These are phyloP conservation scores for Upupa epops DNA, from an alignment of 2,113 vertebrate species.

Conservation along the genomic window DNA sequence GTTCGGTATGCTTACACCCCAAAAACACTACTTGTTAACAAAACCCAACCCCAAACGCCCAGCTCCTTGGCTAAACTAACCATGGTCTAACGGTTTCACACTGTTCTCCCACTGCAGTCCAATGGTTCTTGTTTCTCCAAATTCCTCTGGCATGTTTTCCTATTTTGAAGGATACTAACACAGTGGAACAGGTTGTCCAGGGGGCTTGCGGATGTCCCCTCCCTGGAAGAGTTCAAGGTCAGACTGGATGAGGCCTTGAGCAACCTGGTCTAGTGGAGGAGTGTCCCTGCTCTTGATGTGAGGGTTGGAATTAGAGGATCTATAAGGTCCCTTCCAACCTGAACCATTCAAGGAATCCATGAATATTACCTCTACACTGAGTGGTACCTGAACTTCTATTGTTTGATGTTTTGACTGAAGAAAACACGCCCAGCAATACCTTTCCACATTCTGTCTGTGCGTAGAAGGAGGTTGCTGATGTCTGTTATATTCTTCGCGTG, in stretches of 20 bases:
- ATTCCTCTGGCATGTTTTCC: not conserved
- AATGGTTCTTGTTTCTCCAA: not conserved
- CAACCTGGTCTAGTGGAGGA: too few species aligned
- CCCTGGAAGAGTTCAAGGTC: too few species aligned
- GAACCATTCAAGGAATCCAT: too few species aligned
- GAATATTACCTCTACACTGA: not conserved
- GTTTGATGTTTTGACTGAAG: not conserved
- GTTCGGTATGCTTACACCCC: not conserved
- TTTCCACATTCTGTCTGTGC: conserved; percentile 78
- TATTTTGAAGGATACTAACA: not conserved
- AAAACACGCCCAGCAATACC: conserved; percentile 71
- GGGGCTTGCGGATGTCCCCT: too few species aligned
- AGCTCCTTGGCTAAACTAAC: not conserved
- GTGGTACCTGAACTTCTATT: not conserved
- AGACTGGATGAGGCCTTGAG: too few species aligned
- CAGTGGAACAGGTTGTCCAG: too few species aligned
- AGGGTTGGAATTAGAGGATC: too few species aligned
- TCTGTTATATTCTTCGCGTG: conserved; percentile 83
- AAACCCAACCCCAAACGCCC: not conserved
- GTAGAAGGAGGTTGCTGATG: conserved; percentile 76
- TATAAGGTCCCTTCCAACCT: too few species aligned
- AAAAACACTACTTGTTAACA: not conserved
- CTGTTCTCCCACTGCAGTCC: not conserved
- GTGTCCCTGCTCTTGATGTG: too few species aligned
- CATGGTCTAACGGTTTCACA: not conserved